A percentile compares a stretch with the other conserved stretches of the same genome.
Conservation (phyloP, 2,113 vertebrate species). For the Dipodomys ordii region DNA sequence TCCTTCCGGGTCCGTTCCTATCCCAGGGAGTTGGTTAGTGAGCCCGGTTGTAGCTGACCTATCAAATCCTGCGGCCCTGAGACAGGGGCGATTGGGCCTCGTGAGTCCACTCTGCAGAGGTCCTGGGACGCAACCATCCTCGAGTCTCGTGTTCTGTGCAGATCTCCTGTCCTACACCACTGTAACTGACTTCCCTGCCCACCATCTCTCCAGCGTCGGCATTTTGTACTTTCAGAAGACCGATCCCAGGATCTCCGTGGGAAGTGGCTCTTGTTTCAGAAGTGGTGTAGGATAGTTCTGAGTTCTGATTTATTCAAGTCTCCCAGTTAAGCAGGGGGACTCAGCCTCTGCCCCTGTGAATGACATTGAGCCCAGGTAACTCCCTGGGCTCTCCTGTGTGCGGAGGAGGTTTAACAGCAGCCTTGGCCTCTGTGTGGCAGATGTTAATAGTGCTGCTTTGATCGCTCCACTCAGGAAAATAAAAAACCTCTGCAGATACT, state of each 20-base stretch:
- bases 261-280: neutral
- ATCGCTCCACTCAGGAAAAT: rapidly evolving
- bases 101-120: neutral
- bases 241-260: neutral
- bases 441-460: rapidly evolving
- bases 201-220: neutral
- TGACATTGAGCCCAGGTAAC: neutral
- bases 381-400: rapidly evolving
- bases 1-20: neutral
- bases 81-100: neutral
- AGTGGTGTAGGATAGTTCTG: rapidly evolving
- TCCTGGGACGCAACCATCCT: rapidly evolving
- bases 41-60: neutral
- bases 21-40: neutral
- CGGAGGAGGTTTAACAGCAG: rapidly evolving
- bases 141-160: rapidly evolving
- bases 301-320: neutral
- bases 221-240: too few relatives aligned
- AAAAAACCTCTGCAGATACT: neutral
- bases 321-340: neutral
- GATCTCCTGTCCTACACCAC: rapidly evolving
- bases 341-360: neutral
- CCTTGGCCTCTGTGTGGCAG: too few relatives aligned
- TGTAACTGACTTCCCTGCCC: neutral
- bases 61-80: too few relatives aligned